phyloP scores from a whole-genome alignment of 1,140 invertebrate genomes.

The Pteromalus puparum region DNA sequence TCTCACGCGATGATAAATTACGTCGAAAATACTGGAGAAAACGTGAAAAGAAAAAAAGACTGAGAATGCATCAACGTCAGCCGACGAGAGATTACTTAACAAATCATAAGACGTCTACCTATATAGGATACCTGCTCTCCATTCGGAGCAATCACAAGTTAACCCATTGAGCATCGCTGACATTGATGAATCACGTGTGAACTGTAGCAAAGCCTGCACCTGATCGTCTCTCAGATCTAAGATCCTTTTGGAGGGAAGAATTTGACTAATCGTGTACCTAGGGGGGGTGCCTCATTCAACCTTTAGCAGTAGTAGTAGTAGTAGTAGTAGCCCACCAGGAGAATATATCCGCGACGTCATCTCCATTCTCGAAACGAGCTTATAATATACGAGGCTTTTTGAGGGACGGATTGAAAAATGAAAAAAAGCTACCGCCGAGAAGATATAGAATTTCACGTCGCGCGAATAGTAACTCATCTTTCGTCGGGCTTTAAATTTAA shows the following conservation, averaged over 20 bases:
- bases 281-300: not conserved
- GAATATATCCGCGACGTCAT: not conserved
- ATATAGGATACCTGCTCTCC: not conserved
- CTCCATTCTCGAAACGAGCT: not conserved
- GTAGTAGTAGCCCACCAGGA: not conserved
- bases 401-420: not conserved
- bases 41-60: not conserved
- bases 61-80: not conserved
- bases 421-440: not conserved
- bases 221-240: not conserved
- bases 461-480: not conserved
- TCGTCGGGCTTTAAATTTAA: not conserved
- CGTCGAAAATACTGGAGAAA: not conserved
- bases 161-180: not conserved
- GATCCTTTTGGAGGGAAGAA: not conserved
- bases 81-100: not conserved
- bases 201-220: not conserved
- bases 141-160: conserved; percentile 2
- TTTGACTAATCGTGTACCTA: not conserved
- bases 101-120: not conserved
- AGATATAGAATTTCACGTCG: not conserved
- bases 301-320: not conserved
- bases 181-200: conserved; percentile 19
- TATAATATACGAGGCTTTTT: not conserved
- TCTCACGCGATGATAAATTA: not conserved